Evolutionary conservation across 2,888 invertebrate genomes (phyloP).

Genomic region (Andrena bucephala): DNA sequence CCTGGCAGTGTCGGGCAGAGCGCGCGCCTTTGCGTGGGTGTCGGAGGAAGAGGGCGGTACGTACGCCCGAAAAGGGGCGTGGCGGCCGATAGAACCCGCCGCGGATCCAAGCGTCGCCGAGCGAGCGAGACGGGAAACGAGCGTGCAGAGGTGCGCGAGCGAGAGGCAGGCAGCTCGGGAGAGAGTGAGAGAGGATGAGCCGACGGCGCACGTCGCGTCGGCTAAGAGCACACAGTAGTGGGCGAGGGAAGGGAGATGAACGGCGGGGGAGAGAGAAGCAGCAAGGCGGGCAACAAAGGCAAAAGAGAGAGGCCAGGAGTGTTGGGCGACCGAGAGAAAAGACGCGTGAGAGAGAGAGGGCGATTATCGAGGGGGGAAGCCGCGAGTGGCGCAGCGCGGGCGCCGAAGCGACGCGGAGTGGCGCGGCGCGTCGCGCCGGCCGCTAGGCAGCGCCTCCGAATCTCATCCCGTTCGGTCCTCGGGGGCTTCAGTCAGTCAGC

Average conservation of each 20-base stretch:
- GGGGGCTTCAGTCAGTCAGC: conserved; percentile 82
- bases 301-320: conserved; percentile 48
- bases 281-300: conserved; percentile 48
- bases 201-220: conserved; percentile 2
- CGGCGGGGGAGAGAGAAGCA: conserved; percentile 1
- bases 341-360: conserved; percentile 58
- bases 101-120: conserved; percentile 31
- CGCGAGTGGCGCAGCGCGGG: conserved; percentile 62
- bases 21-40: conserved; percentile 77
- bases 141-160: conserved; percentile 7
- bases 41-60: conserved; percentile 79
- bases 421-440: conserved; percentile 64
- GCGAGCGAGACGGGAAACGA: conserved; percentile 33
- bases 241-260: not conserved
- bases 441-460: conserved; percentile 78
- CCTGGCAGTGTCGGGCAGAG: conserved; percentile 60
- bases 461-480: conserved; percentile 79
- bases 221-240: not conserved
- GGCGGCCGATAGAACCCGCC: conserved; percentile 68
- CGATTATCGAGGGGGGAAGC: conserved; percentile 45
- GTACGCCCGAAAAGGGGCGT: conserved; percentile 79
- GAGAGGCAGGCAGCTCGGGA: conserved; percentile 20
- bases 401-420: conserved; percentile 59
- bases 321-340: conserved; percentile 41
- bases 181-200: conserved; percentile 22